Conservation (phyloP, 2,888 invertebrate species). For the Agonopterix subpropinquella region DNA sequence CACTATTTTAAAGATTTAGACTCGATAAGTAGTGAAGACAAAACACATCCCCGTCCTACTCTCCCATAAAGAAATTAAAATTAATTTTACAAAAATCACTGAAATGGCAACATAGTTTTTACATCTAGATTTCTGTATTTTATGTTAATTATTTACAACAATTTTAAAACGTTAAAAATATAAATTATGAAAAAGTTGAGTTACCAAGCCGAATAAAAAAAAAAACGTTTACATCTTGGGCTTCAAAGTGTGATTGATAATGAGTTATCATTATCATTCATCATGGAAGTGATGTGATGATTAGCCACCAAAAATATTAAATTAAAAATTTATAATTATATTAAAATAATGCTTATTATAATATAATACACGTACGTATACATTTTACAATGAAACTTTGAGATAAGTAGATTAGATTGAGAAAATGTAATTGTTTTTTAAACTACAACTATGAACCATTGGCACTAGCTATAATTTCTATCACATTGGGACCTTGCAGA, state of each 20-base stretch:
- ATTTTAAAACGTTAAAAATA: not conserved
- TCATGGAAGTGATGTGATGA: too few relatives aligned
- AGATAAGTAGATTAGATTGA: too few relatives aligned
- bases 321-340: too few relatives aligned
- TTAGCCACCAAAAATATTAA: too few relatives aligned
- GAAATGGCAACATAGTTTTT: constrained; percentile 9
- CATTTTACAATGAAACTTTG: too few relatives aligned
- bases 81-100: constrained; percentile 12
- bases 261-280: too few relatives aligned
- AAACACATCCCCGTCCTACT: constrained; percentile 35
- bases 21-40: constrained; percentile 66
- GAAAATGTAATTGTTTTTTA: not conserved
- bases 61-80: constrained; percentile 21
- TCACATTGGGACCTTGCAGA: constrained; percentile 60
- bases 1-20: constrained; percentile 46
- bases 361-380: too few relatives aligned
- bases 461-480: constrained; percentile 62
- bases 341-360: too few relatives aligned
- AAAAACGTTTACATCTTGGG: too few relatives aligned
- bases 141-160: not conserved
- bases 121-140: too few relatives aligned
- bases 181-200: not conserved
- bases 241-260: too few relatives aligned
- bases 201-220: too few relatives aligned
- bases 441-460: constrained; percentile 21